Conservation (phyloP, 1,140 invertebrate genomes). For the Campoletis sonorensis region DNA sequence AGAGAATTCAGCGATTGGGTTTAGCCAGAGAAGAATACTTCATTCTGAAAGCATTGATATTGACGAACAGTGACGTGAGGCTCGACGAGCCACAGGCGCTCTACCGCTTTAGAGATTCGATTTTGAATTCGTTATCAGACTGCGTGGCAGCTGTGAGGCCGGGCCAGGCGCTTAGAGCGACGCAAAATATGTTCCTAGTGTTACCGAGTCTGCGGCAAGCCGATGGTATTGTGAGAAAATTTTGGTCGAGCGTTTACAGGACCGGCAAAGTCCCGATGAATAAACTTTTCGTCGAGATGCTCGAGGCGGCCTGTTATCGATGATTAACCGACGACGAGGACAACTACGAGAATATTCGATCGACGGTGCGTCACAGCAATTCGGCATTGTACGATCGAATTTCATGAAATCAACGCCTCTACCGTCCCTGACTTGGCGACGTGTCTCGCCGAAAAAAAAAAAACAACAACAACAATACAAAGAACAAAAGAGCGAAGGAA, state of each 20-base stretch:
- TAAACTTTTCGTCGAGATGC: constrained; percentile 98
- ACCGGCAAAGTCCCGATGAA: constrained; percentile 95
- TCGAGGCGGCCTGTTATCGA: constrained; percentile 82
- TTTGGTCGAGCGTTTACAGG: constrained; percentile 92
- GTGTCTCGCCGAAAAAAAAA: not conserved
- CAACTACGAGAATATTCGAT: constrained; percentile 35
- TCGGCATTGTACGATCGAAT: constrained; percentile 33
- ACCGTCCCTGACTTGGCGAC: constrained; percentile 11
- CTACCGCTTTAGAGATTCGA: constrained; percentile 90
- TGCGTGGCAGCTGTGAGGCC: constrained; percentile 87
- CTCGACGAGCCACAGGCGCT: constrained; percentile 91
- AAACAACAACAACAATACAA: not conserved
- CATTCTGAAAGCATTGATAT: constrained; percentile 92
- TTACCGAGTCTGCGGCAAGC: constrained; percentile 93
- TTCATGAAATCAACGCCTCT: not conserved
- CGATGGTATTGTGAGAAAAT: constrained; percentile 90
- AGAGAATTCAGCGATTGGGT: constrained; percentile 88
- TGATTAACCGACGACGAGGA: constrained; percentile 56
- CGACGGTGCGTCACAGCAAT: constrained; percentile 16
- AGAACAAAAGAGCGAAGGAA: not conserved
- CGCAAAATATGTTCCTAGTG: constrained; percentile 92
- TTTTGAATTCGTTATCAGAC: constrained; percentile 91
- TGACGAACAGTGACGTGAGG: constrained; percentile 94
- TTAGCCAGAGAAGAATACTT: constrained; percentile 95
- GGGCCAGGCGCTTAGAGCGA: constrained; percentile 82